phyloP scores from a whole-genome alignment of 2,113 vertebrate genomes.

The Noctilio leporinus region DNA sequence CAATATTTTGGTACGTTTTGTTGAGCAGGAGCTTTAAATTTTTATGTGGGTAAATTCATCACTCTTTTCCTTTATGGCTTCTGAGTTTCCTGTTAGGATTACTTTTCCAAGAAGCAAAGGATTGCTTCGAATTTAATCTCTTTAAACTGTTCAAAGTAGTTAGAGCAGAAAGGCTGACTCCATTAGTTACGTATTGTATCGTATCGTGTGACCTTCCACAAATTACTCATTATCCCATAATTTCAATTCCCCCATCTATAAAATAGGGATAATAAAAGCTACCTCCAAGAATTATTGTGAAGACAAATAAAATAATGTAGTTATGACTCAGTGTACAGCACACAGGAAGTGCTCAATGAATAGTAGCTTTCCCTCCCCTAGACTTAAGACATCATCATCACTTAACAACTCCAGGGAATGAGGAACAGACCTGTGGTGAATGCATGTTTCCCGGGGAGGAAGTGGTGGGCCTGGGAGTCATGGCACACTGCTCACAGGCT shows the following conservation, averaged over 20 bases:
- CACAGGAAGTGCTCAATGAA: background rate
- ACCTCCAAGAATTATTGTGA: background rate
- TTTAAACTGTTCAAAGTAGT: background rate
- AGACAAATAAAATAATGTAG: background rate
- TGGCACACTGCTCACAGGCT: background rate
- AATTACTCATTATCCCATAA: background rate
- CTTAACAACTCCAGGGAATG: background rate
- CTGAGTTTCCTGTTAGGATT: background rate
- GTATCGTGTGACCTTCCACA: background rate
- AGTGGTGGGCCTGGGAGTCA: background rate
- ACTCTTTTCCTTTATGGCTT: background rate
- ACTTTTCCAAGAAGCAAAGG: conserved; percentile 9
- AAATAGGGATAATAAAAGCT: background rate
- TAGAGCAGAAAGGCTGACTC: background rate
- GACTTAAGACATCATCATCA: background rate
- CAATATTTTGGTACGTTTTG: background rate
- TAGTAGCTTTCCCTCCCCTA: background rate
- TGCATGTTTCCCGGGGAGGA: background rate
- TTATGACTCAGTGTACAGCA: background rate
- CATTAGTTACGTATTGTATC: background rate
- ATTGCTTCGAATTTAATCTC: background rate
- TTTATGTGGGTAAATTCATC: background rate
- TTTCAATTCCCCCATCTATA: background rate
- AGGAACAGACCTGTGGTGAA: background rate
- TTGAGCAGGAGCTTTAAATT: background rate